Base-by-base conservation (phyloP, 2,113 vertebrate genomes). In the Aegypius monachus region DNA sequence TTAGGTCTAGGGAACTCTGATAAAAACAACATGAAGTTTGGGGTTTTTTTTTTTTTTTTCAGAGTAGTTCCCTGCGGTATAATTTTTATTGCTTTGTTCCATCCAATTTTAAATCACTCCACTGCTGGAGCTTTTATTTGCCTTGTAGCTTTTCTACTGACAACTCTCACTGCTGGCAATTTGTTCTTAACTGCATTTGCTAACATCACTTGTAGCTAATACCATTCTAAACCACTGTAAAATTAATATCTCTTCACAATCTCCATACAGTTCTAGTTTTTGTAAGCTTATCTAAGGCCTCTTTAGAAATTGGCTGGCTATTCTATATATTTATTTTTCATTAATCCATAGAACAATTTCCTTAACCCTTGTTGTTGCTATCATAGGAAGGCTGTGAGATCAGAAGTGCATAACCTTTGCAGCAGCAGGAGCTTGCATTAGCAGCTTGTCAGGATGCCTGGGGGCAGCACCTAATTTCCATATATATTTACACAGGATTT, bases 1-100 rank as follows among this genome's bases (percentile, higher is more conserved):
- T 85, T 92, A 86, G 81, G 86, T 93, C 88, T 86, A 53, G 88
- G 95, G 88, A 95, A 75, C 81, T 93, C 89, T 42, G 43, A 94
- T 89, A 91, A 96, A 86, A 95, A 93, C 88, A 95, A 86, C 90
- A 65, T 48, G 58, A 82, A 95, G 45, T 62, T 52, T 0, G 12
- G 5, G 21, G 4, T 7, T 26, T 42, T 55, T 59, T 92, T 88
- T 94, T 92, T 88, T 94, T n/a, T n/a, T n/a, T 90, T 25, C 70
- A 58, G 70, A 68, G 83, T 66, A 72, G 66, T 73, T 97, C 90
- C 91, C 92, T 17, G 34, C 1, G 11, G 88, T 96, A 61, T 94
- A 79, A 95, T 90, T 96, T 95, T 95, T 92, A 97, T 56, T 93
- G 83, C 77, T 95, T 91, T 95, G 82, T 95, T 95, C 78, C 66